Percentiles rank a stretch among this genome's conserved stretches.
phyloP scores from a whole-genome alignment of 2,113 vertebrate genomes.

The Sphaerodactylus townsendi region DNA sequence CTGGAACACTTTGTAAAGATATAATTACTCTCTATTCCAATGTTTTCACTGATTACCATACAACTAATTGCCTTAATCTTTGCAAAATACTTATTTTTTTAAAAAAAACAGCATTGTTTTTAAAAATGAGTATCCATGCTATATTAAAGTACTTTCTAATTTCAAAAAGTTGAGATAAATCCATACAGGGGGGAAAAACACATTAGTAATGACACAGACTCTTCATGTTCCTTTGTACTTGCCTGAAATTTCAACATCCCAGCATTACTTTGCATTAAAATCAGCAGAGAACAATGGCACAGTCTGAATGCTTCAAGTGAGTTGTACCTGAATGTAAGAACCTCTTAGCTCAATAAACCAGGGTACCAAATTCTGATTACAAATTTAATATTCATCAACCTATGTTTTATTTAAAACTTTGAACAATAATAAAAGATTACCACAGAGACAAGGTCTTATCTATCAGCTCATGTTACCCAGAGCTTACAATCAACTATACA shows the following conservation, averaged over 20 bases:
- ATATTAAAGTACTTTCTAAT: neutral
- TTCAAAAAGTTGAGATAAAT: neutral
- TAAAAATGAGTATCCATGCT: neutral
- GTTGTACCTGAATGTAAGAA: constrained; percentile 18
- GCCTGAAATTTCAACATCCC: neutral
- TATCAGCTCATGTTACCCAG: constrained; percentile 47
- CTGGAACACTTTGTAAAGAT: too few relatives aligned
- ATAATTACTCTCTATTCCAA: neutral
- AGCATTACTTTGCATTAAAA: neutral
- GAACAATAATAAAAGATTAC: constrained; percentile 45
- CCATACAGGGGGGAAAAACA: neutral
- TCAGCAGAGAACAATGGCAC: neutral
- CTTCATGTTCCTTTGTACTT: neutral
- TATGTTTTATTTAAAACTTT: constrained; percentile 52
- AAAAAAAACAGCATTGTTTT: neutral
- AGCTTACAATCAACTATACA: constrained; percentile 5
- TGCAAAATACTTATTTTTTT: neutral
- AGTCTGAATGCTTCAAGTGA: neutral
- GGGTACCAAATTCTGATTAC: constrained; percentile 2
- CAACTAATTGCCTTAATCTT: neutral
- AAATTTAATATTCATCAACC: constrained; percentile 29
- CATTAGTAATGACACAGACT: neutral
- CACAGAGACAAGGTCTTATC: constrained; percentile 47
- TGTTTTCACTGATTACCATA: neutral
- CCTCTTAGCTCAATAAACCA: neutral